A percentile compares a stretch with the other conserved stretches of the same genome.
phyloP scores from a whole-genome alignment of 2,888 invertebrate species.

The Andrena trimmerana region DNA sequence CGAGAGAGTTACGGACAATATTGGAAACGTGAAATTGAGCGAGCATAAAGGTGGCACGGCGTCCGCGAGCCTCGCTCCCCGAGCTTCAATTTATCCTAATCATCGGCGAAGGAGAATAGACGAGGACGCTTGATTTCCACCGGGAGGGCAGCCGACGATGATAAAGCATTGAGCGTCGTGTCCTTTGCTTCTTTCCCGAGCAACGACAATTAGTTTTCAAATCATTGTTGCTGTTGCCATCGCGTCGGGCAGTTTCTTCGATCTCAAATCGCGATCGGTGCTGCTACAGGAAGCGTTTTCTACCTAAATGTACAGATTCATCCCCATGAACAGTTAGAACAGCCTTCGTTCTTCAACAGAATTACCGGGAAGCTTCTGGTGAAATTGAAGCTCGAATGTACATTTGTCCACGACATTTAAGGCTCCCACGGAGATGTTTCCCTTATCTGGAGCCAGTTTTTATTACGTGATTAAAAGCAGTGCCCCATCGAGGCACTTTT shows the following conservation, averaged over 20 bases:
- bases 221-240: background rate
- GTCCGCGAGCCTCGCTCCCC: conserved; percentile 26
- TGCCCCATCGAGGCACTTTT: conserved; percentile 36
- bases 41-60: conserved; percentile 72
- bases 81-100: conserved; percentile 80
- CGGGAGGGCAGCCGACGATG: conserved; percentile 61
- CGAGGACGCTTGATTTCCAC: conserved; percentile 76
- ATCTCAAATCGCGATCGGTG: background rate
- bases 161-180: conserved; percentile 52
- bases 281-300: too few species aligned
- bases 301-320: too few species aligned
- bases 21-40: conserved; percentile 78
- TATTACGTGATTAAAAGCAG: conserved; percentile 42
- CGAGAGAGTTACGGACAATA: conserved; percentile 66
- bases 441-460: conserved; percentile 34
- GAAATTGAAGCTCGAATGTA: background rate
- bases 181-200: background rate
- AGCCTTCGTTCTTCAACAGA: background rate
- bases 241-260: background rate
- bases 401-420: background rate
- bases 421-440: conserved; percentile 15
- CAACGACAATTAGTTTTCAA: conserved; percentile 21
- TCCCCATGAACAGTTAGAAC: background rate
- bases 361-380: background rate
- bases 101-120: conserved; percentile 61